Evolutionary conservation across 2,888 invertebrate genomes (phyloP), one percentile per base, ranked within the genome.

Genomic region (Hoplodrina ambigua): DNA sequence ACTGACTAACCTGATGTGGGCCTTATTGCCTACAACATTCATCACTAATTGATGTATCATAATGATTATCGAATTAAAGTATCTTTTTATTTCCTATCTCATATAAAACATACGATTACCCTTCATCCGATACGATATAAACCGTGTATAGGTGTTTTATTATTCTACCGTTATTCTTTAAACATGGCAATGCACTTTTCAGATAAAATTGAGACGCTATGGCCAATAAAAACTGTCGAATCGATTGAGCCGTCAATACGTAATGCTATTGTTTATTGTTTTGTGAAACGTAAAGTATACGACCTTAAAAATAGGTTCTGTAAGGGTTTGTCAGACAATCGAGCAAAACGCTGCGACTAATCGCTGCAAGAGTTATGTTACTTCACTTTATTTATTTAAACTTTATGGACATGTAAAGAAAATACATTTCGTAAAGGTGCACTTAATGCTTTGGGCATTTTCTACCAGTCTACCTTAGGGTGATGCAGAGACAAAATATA

Each of bases 181-280:
- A 88, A 94, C 94, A 94, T 85, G 90, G 90, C 89, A 89, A 87
- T 91, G 94, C 94, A 94, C 94, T 94, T 88, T 85, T 84, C 85
- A 86, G 87, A 92, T 90, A 88, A 89, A 89, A 87, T 84, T 85
- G 83, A 87, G 82, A 81, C 72, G 76, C 58, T 63, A 78, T 19
- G 30, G 68, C 87, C 91, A 90, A 93, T 94, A 94, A 94, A 93
- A 92, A 85, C 85, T 89, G 91, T 87, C 82, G 87, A 83, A 88
- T 86, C 90, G 89, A 90, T 92, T 89, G 90, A 89, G 78, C 84
- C 84, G 75, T 84, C 84, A 81, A 84, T 84, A 81, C 77, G 79
- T 84, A 81, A 84, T 81, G 61, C 80, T 70, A 69, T 72, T 76
- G 81, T 84, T 84, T 84, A 84, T 84, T 84, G 84, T 84, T 84